Percentiles rank a stretch among this genome's conserved stretches.
phyloP scores from a whole-genome alignment of 2,888 invertebrate genomes.

The Lepidonotus clava region DNA sequence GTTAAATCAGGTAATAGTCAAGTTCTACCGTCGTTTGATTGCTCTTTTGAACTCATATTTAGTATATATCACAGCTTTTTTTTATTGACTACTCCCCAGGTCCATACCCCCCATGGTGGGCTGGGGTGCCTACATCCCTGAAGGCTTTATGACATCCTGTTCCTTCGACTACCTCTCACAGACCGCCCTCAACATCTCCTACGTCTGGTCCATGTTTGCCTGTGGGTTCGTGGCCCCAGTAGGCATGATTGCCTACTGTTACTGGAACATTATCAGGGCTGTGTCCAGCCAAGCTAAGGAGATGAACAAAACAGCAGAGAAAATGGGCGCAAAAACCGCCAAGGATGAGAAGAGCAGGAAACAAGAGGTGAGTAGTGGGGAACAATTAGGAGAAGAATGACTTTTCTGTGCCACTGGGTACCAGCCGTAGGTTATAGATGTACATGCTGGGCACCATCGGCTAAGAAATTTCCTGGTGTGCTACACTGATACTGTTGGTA shows the following conservation, averaged over 20 bases:
- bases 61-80: too few relatives aligned
- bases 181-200: conserved; percentile 58
- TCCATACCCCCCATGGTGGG: conserved; percentile 81
- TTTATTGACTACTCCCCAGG: neutral
- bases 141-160: conserved; percentile 96
- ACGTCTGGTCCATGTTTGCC: conserved; percentile 62
- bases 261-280: conserved; percentile 91
- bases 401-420: too few relatives aligned
- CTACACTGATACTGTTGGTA: too few relatives aligned
- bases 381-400: too few relatives aligned
- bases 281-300: conserved; percentile 80
- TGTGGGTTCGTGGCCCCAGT: conserved; percentile 90
- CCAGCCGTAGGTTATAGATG: too few relatives aligned
- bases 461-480: too few relatives aligned
- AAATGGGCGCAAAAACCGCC: conserved; percentile 65
- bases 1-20: too few relatives aligned
- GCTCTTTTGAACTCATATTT: too few relatives aligned
- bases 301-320: conserved; percentile 81
- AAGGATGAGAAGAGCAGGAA: neutral
- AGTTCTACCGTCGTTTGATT: too few relatives aligned
- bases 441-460: too few relatives aligned
- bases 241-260: conserved; percentile 90
- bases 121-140: conserved; percentile 90
- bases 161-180: conserved; percentile 92
- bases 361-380: conserved; percentile 41